Percentiles rank a stretch among this genome's conserved stretches.
Conservation (phyloP, 2,113 vertebrate genomes). For the Eidolon helvum region DNA sequence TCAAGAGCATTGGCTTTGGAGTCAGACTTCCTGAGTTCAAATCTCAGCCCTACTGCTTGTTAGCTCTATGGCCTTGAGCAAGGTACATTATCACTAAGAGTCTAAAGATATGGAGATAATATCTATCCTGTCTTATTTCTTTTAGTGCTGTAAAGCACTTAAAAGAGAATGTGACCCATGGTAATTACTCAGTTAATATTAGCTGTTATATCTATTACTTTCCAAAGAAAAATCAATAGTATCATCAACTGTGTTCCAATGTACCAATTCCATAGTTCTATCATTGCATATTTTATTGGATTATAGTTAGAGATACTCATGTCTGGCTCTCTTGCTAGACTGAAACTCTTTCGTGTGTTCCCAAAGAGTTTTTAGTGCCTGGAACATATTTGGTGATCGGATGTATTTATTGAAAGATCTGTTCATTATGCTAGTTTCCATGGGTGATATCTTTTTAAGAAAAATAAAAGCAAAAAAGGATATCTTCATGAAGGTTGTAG, state of each 20-base stretch:
- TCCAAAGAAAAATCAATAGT: background rate
- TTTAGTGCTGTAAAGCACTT: background rate
- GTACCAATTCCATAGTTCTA: background rate
- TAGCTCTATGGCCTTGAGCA: background rate
- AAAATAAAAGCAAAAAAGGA: background rate
- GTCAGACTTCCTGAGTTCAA: background rate
- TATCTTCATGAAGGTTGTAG: background rate
- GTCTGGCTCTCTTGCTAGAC: background rate
- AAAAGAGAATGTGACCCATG: background rate
- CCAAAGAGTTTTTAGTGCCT: background rate
- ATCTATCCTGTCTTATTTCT: background rate
- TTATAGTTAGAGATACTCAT: background rate
- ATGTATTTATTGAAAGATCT: background rate
- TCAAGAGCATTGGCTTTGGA: background rate
- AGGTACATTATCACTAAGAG: background rate
- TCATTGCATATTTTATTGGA: background rate
- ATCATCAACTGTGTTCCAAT: background rate
- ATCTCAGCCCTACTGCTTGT: background rate
- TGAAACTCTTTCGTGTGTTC: background rate
- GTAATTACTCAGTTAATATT: conserved; percentile 18
- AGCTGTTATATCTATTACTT: background rate
- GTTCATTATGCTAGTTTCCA: background rate
- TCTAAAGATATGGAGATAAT: conserved; percentile 6
- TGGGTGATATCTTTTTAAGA: background rate
- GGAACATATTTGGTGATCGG: background rate